These are phyloP conservation scores for Caenorhabditis sulstoni DNA, from an alignment of 2,888 invertebrate species.

Conservation along the genomic window DNA sequence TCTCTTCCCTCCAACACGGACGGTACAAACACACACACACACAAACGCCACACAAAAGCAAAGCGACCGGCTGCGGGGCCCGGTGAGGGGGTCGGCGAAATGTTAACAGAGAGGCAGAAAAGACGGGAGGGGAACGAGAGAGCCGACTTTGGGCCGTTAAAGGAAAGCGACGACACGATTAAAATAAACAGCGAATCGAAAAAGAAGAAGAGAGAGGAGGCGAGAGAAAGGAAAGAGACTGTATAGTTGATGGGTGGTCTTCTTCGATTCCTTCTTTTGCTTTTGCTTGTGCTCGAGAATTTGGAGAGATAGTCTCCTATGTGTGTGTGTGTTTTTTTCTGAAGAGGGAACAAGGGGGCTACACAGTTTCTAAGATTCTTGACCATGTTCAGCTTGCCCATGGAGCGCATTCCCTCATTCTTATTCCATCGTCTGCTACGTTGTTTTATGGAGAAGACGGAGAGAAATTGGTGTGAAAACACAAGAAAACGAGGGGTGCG, in stretches of 20 bases:
- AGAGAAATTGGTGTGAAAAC: not conserved
- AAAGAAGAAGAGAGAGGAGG: slow-evolving; percentile 17
- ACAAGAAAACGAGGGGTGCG: slow-evolving; percentile 3
- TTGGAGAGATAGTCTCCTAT: not conserved
- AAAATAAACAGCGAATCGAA: slow-evolving; percentile 26
- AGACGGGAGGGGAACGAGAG: not conserved
- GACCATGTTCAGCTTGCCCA: not conserved
- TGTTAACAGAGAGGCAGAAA: not conserved
- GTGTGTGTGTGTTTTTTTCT: too few relatives aligned
- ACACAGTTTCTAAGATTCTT: too few relatives aligned
- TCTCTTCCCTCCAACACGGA: too few relatives aligned
- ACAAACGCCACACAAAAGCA: too few relatives aligned
- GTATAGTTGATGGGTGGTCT: slow-evolving; percentile 29
- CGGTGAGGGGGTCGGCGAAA: not conserved
- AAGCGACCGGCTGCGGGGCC: too few relatives aligned
- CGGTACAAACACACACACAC: too few relatives aligned
- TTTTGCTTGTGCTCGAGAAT: slow-evolving; percentile 15
- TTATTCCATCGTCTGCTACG: too few relatives aligned
- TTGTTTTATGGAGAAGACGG: too few relatives aligned
- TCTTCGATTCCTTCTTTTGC: not conserved
- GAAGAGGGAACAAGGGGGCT: too few relatives aligned
- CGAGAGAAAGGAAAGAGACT: slow-evolving; percentile 8
- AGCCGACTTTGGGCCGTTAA: slow-evolving; percentile 18
- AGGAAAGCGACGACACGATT: slow-evolving; percentile 28
- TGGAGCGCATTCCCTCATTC: not conserved